These are phyloP conservation scores for Chaetodon trifascialis DNA, from an alignment of 2,113 vertebrate genomes.

Conservation along the genomic window DNA sequence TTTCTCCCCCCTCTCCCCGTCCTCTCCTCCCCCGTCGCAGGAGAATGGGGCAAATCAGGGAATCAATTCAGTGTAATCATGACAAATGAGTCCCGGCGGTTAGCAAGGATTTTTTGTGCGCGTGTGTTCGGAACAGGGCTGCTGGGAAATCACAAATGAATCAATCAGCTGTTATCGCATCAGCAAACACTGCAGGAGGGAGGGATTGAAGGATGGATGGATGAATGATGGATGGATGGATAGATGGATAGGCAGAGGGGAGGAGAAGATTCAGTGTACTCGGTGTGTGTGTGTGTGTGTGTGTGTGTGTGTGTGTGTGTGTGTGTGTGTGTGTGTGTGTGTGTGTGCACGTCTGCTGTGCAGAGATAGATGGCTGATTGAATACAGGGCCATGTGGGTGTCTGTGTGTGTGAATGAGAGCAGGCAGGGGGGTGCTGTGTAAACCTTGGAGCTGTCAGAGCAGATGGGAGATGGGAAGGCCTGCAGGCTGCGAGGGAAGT, in stretches of 20 bases:
- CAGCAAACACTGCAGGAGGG: slow-evolving; percentile 68
- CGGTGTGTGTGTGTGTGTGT: slow-evolving; percentile 27
- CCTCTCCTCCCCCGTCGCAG: slow-evolving; percentile 43
- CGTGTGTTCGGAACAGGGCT: slow-evolving; percentile 59
- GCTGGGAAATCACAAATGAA: slow-evolving; percentile 83
- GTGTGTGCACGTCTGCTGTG: slow-evolving; percentile 57
- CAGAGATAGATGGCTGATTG: slow-evolving; percentile 75
- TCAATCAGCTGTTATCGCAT: slow-evolving; percentile 85
- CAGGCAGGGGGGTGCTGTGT: slow-evolving; percentile 66
- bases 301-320: slow-evolving; percentile 21
- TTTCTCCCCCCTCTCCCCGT: slow-evolving; percentile 2
- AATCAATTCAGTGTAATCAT: slow-evolving; percentile 86
- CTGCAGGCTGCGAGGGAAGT: slow-evolving; percentile 66
- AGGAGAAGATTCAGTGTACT: slow-evolving; percentile 50
- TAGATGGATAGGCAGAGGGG: slow-evolving; percentile 66
- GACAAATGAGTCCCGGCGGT: slow-evolving; percentile 84
- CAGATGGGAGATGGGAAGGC: slow-evolving; percentile 88
- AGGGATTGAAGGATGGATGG: slow-evolving; percentile 62
- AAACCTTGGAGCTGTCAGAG: slow-evolving; percentile 90
- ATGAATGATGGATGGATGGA: slow-evolving; percentile 48
- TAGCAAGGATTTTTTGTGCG: slow-evolving; percentile 48
- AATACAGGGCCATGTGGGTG: slow-evolving; percentile 65
- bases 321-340: slow-evolving; percentile 30
- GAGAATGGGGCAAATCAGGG: slow-evolving; percentile 81
- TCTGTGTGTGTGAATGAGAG: slow-evolving; percentile 59